Evolutionary conservation across 1,140 invertebrate species (phyloP).

Genomic region (Macrocentrus cingulum): DNA sequence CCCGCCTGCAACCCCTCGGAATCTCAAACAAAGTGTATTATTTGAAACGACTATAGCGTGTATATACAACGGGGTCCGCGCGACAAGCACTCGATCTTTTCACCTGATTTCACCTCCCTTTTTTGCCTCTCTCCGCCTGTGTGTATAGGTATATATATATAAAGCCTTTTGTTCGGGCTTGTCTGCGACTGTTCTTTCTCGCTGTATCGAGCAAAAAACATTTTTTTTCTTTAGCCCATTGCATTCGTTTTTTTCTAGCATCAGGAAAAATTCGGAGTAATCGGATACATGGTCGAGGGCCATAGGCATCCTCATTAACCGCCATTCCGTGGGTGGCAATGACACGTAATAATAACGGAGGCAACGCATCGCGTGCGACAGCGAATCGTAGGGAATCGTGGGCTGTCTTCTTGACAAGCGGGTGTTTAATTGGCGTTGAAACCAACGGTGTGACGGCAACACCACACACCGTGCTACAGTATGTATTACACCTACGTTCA

Average conservation of each 20-base stretch:
- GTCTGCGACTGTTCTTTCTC: constrained; percentile 17
- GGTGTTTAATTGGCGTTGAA: constrained; percentile 62
- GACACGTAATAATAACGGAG: constrained; percentile 49
- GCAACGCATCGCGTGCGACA: constrained; percentile 55
- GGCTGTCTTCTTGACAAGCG: constrained; percentile 57
- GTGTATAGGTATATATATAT: no score
- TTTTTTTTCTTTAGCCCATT: no score
- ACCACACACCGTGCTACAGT: constrained; percentile 48
- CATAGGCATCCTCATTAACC: constrained; percentile 25
- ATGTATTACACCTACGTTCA: no score
- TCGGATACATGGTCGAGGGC: constrained; percentile 17
- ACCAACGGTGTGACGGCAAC: constrained; percentile 57
- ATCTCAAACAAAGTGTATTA: background rate
- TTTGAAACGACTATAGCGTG: constrained; percentile 2
- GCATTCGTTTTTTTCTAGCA: no score
- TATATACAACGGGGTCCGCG: background rate
- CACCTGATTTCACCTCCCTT: background rate
- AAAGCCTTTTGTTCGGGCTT: constrained; percentile 2
- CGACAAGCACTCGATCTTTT: constrained; percentile 14
- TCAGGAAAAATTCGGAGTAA: background rate
- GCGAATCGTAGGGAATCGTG: constrained; percentile 46
- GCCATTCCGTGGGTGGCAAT: constrained; percentile 48
- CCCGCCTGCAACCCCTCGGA: background rate
- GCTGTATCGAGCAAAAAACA: background rate
- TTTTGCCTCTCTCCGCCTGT: background rate